Evolutionary conservation across 2,888 invertebrate species (phyloP), one percentile per base, ranked within the genome.

Genomic region (Mimachlamys varia): DNA sequence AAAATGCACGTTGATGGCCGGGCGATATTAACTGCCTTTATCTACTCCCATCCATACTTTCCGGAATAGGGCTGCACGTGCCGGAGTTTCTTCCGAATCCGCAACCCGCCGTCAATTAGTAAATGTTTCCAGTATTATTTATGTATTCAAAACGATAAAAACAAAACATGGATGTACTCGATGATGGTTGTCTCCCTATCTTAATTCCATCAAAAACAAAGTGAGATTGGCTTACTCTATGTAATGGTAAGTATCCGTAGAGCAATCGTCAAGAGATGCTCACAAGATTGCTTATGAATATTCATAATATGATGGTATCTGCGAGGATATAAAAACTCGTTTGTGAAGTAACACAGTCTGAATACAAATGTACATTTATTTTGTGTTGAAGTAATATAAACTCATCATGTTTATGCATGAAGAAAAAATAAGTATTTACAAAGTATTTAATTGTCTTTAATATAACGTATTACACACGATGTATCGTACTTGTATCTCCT

Each of bases 261-360:
- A 76, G 33, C 76, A 27, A 76, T 76, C 76, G 76, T 1, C 76
- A 27, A 7, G 76, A 27, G 76, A 76, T 76, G 76, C 33, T 76
- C 33, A 76, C 76, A 76, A 76, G 76, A 76, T 76, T 27, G 76
- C 33, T 76, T 76, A 76, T 76, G 76, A 76, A 76, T 76, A 76
- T 76, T 76, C 76, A 76, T 27, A 13, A 33, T 33, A 33, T 33
- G 27, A 76, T 76, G 27, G 76, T 76, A 76, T 76, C 76, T 27
- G 13, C 33, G 33, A 13, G 76, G 27, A 17, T 76, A 12, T 33
- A 12, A 13, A 33, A 33, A 27, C 12, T 44, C 44, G 12, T 76
- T 76, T 22, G 13, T 76, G 33, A 33, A 76, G 33, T 12, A 76
- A 76, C 27, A 76, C 76, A 76, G 62, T n/a, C 22, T 3, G 76